phyloP scores from a whole-genome alignment of 1,140 invertebrate species.

The Saccostrea cuccullata region DNA sequence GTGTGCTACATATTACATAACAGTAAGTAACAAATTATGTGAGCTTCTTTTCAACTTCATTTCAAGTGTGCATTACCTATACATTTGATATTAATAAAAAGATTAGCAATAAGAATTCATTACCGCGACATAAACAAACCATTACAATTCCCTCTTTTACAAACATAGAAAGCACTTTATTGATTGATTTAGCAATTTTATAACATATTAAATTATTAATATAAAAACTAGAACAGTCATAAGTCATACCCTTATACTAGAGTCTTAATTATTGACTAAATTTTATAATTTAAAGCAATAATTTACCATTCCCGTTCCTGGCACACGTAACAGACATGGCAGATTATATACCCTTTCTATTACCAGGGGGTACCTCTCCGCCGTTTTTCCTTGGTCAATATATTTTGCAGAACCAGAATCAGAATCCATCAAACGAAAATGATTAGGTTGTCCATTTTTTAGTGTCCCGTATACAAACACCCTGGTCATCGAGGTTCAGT shows the following conservation, averaged over 20 bases:
- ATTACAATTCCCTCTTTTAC: too few species aligned
- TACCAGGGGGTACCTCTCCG: slow-evolving; percentile 34
- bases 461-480: slow-evolving; percentile 49
- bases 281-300: neutral
- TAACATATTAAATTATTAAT: too few species aligned
- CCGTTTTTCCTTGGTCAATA: neutral
- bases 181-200: too few species aligned
- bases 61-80: too few species aligned
- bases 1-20: too few species aligned
- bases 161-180: too few species aligned
- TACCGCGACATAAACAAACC: too few species aligned
- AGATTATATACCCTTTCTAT: slow-evolving; percentile 39
- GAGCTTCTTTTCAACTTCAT: too few species aligned
- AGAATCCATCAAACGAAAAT: neutral
- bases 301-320: neutral
- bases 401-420: slow-evolving; percentile 4
- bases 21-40: too few species aligned
- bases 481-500: slow-evolving; percentile 12
- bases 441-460: slow-evolving; percentile 45
- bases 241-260: too few species aligned
- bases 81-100: too few species aligned
- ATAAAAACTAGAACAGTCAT: neutral
- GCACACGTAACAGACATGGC: slow-evolving; percentile 26
- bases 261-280: neutral
- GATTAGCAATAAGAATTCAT: too few species aligned